Conservation (phyloP, 2,113 vertebrate genomes). For the Python bivittatus region DNA sequence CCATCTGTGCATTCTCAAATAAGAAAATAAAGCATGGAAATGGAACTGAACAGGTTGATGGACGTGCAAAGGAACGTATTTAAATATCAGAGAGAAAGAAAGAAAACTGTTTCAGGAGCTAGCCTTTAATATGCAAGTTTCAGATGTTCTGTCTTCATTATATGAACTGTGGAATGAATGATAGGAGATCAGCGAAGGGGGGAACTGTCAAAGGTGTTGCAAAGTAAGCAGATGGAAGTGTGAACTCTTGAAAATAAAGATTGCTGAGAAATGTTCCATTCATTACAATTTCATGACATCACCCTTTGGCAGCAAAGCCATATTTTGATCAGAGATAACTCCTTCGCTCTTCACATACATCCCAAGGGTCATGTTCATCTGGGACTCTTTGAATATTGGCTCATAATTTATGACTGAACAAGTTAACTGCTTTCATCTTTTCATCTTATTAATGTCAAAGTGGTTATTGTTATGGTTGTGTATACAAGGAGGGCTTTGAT, state of each 20-base stretch:
- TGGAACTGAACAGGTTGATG: constrained; percentile 30
- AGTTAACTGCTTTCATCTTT: background rate
- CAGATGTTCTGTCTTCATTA: background rate
- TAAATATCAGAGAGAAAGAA: background rate
- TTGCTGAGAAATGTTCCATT: background rate
- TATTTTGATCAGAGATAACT: background rate
- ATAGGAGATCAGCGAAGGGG: background rate
- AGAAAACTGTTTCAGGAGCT: background rate
- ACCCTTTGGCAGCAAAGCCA: background rate
- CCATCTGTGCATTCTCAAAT: constrained; percentile 36
- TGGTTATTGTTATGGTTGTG: background rate
- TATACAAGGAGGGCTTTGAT: background rate
- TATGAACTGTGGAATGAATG: background rate
- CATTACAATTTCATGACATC: background rate
- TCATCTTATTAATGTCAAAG: background rate
- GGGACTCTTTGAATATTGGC: background rate
- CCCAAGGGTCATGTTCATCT: background rate
- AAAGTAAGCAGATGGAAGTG: background rate
- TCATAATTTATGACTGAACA: background rate
- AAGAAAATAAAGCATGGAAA: constrained; percentile 35
- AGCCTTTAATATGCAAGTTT: background rate
- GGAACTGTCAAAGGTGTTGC: background rate
- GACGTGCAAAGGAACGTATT: constrained; percentile 6
- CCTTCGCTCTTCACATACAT: background rate
- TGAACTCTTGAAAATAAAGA: background rate